Percentiles rank a stretch among this genome's conserved stretches.
Conservation (phyloP, 1,140 invertebrate species). For the Stegodyphus dumicola region DNA sequence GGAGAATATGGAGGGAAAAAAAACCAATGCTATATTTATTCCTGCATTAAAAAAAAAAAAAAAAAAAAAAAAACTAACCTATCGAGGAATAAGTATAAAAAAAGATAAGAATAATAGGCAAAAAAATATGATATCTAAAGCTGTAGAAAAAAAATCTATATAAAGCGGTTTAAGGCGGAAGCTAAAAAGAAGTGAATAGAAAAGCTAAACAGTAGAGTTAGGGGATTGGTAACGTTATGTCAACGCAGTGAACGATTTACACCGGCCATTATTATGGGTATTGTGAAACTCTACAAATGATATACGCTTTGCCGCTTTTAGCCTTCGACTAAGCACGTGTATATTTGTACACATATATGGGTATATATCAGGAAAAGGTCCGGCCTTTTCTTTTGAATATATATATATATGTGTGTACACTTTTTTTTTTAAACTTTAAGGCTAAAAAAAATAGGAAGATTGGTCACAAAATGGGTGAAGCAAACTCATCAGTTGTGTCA, state of each 20-base stretch:
- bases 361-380: conserved; percentile 35
- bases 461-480: conserved; percentile 44
- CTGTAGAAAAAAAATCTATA: conserved; percentile 28
- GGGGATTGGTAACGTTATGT: conserved; percentile 60
- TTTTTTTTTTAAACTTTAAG: neutral
- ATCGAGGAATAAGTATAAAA: conserved; percentile 44
- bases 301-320: conserved; percentile 53
- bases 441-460: conserved; percentile 23
- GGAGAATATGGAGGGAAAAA: conserved; percentile 16
- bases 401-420: no score
- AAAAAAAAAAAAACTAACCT: conserved; percentile 43
- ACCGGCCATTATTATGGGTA: conserved; percentile 46
- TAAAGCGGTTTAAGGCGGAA: conserved; percentile 61
- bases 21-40: conserved; percentile 47
- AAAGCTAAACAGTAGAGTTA: conserved; percentile 52
- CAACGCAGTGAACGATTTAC: conserved; percentile 58
- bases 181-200: conserved; percentile 49
- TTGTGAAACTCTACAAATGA: conserved; percentile 57
- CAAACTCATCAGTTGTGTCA: conserved; percentile 34
- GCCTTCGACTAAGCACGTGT: conserved; percentile 50
- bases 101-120: conserved; percentile 40
- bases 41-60: conserved; percentile 58
- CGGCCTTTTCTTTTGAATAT: conserved; percentile 21
- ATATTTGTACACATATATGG: conserved; percentile 51
- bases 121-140: conserved; percentile 54